phyloP scores from a whole-genome alignment of 2,888 invertebrate species.

The Fragum whitleyi region DNA sequence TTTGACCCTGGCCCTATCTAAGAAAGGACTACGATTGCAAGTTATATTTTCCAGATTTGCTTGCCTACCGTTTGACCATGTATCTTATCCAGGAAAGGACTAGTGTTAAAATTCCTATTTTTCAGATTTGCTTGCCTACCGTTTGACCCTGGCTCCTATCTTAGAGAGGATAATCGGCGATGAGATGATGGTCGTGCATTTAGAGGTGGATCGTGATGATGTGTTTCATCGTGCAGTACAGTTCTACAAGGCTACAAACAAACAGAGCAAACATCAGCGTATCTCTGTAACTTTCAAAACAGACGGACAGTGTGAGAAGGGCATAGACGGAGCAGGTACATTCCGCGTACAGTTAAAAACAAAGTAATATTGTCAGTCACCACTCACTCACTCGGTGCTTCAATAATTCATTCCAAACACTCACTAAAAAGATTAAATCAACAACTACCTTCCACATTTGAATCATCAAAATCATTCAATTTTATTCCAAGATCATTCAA shows the following conservation, averaged over 20 bases:
- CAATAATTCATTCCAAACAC: neutral
- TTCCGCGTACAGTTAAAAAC: too few relatives aligned
- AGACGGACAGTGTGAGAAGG: constrained; percentile 29
- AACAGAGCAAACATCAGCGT: constrained; percentile 22
- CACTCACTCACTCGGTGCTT: neutral
- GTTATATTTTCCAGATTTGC: constrained; percentile 39
- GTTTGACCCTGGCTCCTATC: constrained; percentile 38
- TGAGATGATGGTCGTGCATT: constrained; percentile 13
- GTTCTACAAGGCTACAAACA: constrained; percentile 28
- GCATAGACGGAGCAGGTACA: constrained; percentile 55
- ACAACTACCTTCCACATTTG: too few relatives aligned
- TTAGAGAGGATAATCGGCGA: constrained; percentile 47
- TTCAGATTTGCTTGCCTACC: constrained; percentile 38
- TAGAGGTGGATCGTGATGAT: constrained; percentile 42
- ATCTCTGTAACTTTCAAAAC: constrained; percentile 39
- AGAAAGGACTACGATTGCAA: too few relatives aligned
- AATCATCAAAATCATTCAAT: too few relatives aligned
- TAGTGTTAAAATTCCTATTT: too few relatives aligned
- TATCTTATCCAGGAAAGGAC: constrained; percentile 46
- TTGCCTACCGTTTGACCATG: constrained; percentile 29
- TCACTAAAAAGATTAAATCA: too few relatives aligned
- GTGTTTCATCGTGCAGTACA: constrained; percentile 44
- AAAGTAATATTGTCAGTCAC: neutral
- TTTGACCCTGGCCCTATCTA: constrained; percentile 38
- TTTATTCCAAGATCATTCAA: too few relatives aligned